phyloP scores from a whole-genome alignment of 1,140 invertebrate species.

The Anoplophora glabripennis region DNA sequence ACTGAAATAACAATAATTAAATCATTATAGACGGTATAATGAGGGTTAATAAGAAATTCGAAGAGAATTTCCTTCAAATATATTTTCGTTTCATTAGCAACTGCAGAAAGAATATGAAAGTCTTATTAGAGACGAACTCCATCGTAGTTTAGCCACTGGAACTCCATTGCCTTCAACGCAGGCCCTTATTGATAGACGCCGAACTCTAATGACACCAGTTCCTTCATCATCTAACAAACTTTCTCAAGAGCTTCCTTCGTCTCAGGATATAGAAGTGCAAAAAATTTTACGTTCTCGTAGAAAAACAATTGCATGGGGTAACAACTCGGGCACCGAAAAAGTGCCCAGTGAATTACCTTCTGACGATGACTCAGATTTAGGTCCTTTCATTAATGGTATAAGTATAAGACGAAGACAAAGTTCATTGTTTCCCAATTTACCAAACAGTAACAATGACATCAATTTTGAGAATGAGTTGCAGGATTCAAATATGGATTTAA shows the following conservation, averaged over 20 bases:
- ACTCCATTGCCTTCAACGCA: constrained; percentile 25
- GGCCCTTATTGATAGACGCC: constrained; percentile 24
- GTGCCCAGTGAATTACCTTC: not conserved
- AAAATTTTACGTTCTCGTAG: not conserved
- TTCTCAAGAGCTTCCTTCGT: not conserved
- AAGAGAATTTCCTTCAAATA: constrained; percentile 1
- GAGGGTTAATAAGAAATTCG: no score
- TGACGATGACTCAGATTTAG: constrained; percentile 10
- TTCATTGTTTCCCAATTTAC: no score
- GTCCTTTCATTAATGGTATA: not conserved
- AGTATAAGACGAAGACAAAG: no score
- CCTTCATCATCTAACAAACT: no score
- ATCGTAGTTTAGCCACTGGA: constrained; percentile 19
- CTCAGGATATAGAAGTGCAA: constrained; percentile 5
- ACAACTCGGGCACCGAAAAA: not conserved
- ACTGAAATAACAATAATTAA: no score
- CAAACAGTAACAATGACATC: no score
- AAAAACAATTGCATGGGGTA: not conserved
- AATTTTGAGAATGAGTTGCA: no score
- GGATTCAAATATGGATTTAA: not conserved
- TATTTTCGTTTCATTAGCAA: constrained; percentile 27
- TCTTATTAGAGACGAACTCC: constrained; percentile 36
- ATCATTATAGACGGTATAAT: no score
- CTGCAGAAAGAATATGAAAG: constrained; percentile 42
- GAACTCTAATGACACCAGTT: constrained; percentile 21